Percentiles rank a stretch among this genome's conserved stretches.
Conservation (phyloP, 2,888 invertebrate species). For the Tiphia femorata region DNA sequence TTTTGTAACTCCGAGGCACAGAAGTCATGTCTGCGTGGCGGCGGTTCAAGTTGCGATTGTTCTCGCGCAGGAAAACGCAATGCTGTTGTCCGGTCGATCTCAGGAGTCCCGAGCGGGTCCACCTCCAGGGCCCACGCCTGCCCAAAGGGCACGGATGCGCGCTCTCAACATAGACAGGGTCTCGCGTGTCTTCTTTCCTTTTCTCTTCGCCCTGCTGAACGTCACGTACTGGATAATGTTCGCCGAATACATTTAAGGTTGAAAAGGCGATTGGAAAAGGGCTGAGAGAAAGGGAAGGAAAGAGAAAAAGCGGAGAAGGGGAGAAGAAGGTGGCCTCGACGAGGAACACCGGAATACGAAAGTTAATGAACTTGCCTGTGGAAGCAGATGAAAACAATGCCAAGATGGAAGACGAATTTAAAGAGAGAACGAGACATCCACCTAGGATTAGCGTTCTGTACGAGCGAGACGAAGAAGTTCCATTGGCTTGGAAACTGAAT, state of each 20-base stretch:
- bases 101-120: conserved; percentile 63
- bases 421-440: no score
- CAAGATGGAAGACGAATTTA: no score
- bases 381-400: no score
- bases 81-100: conserved; percentile 65
- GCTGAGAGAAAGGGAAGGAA: no score
- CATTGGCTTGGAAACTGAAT: no score
- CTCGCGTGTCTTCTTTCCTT: conserved; percentile 79
- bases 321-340: no score
- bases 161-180: conserved; percentile 81
- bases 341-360: no score
- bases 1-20: conserved; percentile 44
- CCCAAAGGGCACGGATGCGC: conserved; percentile 74
- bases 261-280: no score
- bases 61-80: conserved; percentile 65
- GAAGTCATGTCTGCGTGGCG: conserved; percentile 43
- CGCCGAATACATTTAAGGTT: conserved; percentile 79
- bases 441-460: no score
- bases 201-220: conserved; percentile 78
- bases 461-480: no score
- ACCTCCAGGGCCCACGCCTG: conserved; percentile 62
- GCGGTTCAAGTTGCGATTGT: conserved; percentile 58
- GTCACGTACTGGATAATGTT: conserved; percentile 81
- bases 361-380: no score
- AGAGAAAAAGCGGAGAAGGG: no score